Evolutionary conservation across 2,797 vertebrate genomes (phyloP).

Genomic region (Scolopax rusticola): DNA sequence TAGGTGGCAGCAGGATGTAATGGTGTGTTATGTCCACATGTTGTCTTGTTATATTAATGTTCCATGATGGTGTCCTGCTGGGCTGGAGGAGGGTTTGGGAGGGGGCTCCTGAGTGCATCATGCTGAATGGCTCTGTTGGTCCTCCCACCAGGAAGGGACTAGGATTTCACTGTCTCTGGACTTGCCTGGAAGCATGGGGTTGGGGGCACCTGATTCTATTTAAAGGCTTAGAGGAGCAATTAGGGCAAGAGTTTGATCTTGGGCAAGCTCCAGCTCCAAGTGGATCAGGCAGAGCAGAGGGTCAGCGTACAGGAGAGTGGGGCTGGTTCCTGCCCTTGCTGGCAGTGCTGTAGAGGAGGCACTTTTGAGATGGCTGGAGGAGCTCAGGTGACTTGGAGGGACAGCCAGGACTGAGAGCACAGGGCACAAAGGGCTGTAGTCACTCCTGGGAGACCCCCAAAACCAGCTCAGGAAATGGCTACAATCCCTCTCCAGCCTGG

Average conservation of each 20-base stretch:
- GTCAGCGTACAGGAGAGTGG: background rate
- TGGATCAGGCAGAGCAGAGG: background rate
- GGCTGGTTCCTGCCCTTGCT: background rate
- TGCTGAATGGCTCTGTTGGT: background rate
- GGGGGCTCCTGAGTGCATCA: background rate
- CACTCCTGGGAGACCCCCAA: background rate
- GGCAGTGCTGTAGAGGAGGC: background rate
- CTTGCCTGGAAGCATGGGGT: background rate
- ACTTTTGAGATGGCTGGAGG: background rate
- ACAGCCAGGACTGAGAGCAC: background rate
- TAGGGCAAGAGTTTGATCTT: rapidly evolving
- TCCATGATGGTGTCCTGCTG: background rate
- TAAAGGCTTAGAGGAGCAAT: background rate
- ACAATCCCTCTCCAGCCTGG: background rate
- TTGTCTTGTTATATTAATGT: background rate
- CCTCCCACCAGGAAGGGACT: background rate
- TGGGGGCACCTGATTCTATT: background rate
- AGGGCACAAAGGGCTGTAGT: background rate
- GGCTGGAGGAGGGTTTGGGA: background rate
- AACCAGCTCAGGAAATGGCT: background rate
- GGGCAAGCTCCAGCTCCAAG: background rate
- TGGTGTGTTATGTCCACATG: background rate
- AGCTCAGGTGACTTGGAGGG: background rate
- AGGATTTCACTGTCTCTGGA: background rate
- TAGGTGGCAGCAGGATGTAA: background rate